Conservation (phyloP, 2,113 vertebrate genomes). For the Crypturellus undulatus region DNA sequence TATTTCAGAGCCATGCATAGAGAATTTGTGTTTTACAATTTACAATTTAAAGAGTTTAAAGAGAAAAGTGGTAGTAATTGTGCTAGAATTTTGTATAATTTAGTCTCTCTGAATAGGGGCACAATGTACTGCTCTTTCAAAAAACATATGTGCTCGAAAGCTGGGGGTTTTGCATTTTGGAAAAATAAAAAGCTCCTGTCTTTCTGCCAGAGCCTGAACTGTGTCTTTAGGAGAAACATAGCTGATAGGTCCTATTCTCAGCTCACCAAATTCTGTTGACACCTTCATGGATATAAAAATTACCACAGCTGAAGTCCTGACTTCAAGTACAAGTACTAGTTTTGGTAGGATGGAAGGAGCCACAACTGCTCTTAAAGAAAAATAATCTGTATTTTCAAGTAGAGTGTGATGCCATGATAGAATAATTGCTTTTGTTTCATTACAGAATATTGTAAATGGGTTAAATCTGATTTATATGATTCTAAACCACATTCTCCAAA, state of each 20-base stretch:
- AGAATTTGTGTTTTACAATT: background rate
- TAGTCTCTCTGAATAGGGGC: background rate
- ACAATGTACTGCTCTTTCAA: background rate
- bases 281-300: accelerated
- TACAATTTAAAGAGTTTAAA: background rate
- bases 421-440: background rate
- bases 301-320: background rate
- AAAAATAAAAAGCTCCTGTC: background rate
- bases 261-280: background rate
- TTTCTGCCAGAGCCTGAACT: background rate
- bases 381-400: background rate
- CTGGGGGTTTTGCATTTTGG: background rate
- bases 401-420: background rate
- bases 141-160: background rate
- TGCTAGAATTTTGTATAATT: background rate
- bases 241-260: background rate
- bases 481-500: background rate
- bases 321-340: background rate
- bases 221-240: background rate
- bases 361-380: background rate
- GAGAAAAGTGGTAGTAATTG: background rate
- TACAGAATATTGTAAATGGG: background rate
- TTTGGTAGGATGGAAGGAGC: background rate
- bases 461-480: background rate
- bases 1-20: background rate